Base-by-base conservation (phyloP, 1,140 invertebrate genomes). In the Tribolium castaneum region DNA sequence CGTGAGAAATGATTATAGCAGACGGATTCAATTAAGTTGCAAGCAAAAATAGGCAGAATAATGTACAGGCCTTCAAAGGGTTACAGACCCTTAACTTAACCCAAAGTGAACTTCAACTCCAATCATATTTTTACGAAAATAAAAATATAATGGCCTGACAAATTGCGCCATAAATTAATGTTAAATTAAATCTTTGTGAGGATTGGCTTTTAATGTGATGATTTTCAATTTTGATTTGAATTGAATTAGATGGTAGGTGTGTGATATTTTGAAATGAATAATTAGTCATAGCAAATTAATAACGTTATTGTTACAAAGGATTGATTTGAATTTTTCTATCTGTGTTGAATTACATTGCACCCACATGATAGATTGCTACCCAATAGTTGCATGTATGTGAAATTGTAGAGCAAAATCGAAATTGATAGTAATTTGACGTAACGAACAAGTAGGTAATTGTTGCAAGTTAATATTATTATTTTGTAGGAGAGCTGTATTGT, bases 261-360 rank as follows among this genome's bases (percentile, higher is more conserved):
- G 54, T 59, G 39, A 59, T n/a, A 19, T 19, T 22, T 59, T 25
- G 19, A 59, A 59, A 59, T 19, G 54, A 59, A 59, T 59, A 59
- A 59, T 59, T 59, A 59, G 54, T 59, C 54, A 59, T 59, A 59
- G 54, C 54, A 59, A 25, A 59, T 59, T 59, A 59, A 59, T 25
- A 59, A 59, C 19, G 10, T 25, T n/a, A 59, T 59, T 19, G 54
- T 59, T 59, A 22, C 7, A 22, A 59, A 59, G 14, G 19, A 12
- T 59, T 14, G 54, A 59, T 59, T 59, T 22, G 10, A 14, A 59
- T 59, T 59, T 59, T 59, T 25, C 13, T 59, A 25, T 45, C 39
- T 45, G 25, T 30, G 25, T 30, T 30, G 39, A n/a, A 45, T 59
- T 59, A 22, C 13, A 59, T 59, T 59, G 25, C 6, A 59, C 54